Base-by-base conservation (phyloP, 2,113 vertebrate species). In the Passerina amoena region DNA sequence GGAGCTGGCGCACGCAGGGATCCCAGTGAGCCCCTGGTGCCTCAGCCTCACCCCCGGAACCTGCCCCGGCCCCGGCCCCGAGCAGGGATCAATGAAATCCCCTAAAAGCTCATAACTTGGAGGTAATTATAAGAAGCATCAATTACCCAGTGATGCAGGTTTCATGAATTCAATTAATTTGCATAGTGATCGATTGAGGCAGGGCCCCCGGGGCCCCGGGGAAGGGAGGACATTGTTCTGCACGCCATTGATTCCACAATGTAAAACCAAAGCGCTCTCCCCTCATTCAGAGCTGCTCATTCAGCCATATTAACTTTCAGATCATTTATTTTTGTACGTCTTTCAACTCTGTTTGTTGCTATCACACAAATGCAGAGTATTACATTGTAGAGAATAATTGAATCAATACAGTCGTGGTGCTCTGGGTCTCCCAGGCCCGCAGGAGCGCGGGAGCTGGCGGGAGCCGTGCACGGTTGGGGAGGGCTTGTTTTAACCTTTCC, bases 341-440 rank as follows among this genome's bases (percentile, higher is more conserved):
- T 98, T 98, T 98, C 98, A 98, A 97, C 97, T 97, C 97, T 97
- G 98, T 98, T 98, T 98, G 98, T 97, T 98, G 98, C 97, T 98
- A 98, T 98, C 98, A 98, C 97, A 97, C 76, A 82, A 95, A 97
- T 97, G 98, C 98, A 98, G 97, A 97, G 98, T 90, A 95, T 97
- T 97, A 98, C 98, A 98, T 96, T 75, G 97, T 96, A 97, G 95
- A 93, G 97, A 97, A 97, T 98, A 97, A 98, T 97, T 97, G 97
- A 98, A 98, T 98, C 98, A 97, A 98, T 98, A 96, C 76, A 94
- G 97, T 69, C 96, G 57, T 71, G 96, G 96, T 90, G 88, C 59
- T 79, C 93, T 86, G 96, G 97, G 93, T 92, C 97, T 95, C 94
- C 87, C 92, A 48, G 56, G 85, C 94, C 93, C 65, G 14, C 86